Evolutionary conservation across 2,888 invertebrate genomes (phyloP).

Genomic region (Sphaerophoria taeniata): DNA sequence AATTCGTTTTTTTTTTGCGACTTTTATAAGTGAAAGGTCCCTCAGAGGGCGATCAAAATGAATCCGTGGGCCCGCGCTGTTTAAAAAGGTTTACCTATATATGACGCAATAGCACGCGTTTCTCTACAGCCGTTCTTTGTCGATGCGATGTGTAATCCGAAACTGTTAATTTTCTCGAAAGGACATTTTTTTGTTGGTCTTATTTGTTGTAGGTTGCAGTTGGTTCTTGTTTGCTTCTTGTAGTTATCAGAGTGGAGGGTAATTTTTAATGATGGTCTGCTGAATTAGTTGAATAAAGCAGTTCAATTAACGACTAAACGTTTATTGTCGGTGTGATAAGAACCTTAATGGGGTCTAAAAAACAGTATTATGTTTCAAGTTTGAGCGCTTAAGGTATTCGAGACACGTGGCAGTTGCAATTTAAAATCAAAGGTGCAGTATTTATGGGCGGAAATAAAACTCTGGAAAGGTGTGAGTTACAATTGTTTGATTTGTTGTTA

Average conservation of each 20-base stretch:
- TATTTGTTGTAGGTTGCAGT: conserved; percentile 61
- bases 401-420: conserved; percentile 70
- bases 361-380: conserved; percentile 34
- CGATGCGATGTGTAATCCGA: conserved; percentile 50
- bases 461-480: conserved; percentile 59
- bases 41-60: conserved; percentile 13
- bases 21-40: conserved; percentile 31
- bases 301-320: neutral
- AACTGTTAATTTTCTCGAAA: conserved; percentile 67
- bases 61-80: neutral
- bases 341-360: neutral
- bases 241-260: conserved; percentile 49
- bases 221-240: conserved; percentile 12
- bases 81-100: no score
- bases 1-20: conserved; percentile 10
- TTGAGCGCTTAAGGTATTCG: conserved; percentile 23
- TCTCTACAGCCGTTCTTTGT: no score
- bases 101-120: conserved; percentile 63
- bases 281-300: conserved; percentile 31
- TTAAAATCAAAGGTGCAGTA: conserved; percentile 56
- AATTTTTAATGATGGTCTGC: conserved; percentile 66
- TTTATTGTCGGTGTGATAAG: neutral
- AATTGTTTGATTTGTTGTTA: conserved; percentile 37
- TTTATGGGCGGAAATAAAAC: neutral
- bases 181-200: conserved; percentile 30